Percentiles rank a stretch among this genome's conserved stretches.
phyloP scores from a whole-genome alignment of 2,888 invertebrate species.

The Steromphala cineraria region DNA sequence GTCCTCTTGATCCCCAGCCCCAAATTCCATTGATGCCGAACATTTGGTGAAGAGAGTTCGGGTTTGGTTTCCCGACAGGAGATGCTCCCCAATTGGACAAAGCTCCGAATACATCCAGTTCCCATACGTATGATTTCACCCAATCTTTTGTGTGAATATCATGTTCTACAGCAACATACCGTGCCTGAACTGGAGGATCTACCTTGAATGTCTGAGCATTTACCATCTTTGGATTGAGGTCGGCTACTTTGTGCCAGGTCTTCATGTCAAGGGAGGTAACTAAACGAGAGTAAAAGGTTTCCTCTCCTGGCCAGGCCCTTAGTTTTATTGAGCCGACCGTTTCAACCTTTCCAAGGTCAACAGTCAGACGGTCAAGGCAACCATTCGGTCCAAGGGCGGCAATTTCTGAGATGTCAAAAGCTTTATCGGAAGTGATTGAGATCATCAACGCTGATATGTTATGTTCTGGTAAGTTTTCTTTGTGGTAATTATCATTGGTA shows the following conservation, averaged over 20 bases:
- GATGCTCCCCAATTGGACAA: slow-evolving; percentile 42
- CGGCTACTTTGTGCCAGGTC: slow-evolving; percentile 33
- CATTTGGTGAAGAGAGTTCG: slow-evolving; percentile 39
- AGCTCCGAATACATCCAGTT: slow-evolving; percentile 53
- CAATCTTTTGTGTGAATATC: slow-evolving; percentile 30
- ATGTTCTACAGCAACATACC: slow-evolving; percentile 45
- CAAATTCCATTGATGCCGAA: slow-evolving; percentile 62
- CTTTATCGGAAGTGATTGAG: slow-evolving; percentile 26
- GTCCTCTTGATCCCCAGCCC: slow-evolving; percentile 56
- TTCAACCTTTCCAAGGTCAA: slow-evolving; percentile 40
- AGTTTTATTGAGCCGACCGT: slow-evolving; percentile 43
- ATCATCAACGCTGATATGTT: slow-evolving; percentile 31
- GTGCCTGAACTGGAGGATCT: neutral
- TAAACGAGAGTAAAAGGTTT: slow-evolving; percentile 33
- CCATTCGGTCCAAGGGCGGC: slow-evolving; percentile 41
- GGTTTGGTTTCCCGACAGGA: slow-evolving; percentile 37
- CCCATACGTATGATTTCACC: slow-evolving; percentile 50
- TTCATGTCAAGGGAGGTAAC: slow-evolving; percentile 39
- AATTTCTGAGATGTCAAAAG: slow-evolving; percentile 44
- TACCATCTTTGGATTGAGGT: slow-evolving; percentile 44
- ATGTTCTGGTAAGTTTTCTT: slow-evolving; percentile 28
- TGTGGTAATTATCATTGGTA: slow-evolving; percentile 41
- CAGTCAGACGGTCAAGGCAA: slow-evolving; percentile 39
- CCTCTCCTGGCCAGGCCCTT: slow-evolving; percentile 49
- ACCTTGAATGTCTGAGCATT: slow-evolving; percentile 43